Conservation (phyloP, 2,113 vertebrate genomes). For the Corydoras maculifer region DNA sequence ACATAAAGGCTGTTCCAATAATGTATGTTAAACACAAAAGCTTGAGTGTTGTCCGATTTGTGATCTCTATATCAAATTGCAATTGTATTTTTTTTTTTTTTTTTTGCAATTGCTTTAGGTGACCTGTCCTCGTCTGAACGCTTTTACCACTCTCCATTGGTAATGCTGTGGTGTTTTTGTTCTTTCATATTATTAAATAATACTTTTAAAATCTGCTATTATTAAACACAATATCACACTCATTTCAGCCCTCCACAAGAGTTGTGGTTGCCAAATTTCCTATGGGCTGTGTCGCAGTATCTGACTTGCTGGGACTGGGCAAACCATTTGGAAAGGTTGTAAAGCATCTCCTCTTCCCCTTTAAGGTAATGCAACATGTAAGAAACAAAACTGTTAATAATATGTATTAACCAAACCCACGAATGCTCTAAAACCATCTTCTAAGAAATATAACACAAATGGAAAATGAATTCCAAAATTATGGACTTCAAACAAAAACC, state of each 20-base stretch:
- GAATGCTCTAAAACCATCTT: too few relatives aligned
- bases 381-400: not conserved
- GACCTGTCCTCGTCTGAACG: slow-evolving; percentile 22
- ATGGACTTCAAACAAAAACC: too few relatives aligned
- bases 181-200: too few relatives aligned
- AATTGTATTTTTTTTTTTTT: not conserved
- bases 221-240: too few relatives aligned
- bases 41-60: too few relatives aligned
- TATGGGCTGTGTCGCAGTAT: slow-evolving; percentile 30
- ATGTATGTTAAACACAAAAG: too few relatives aligned
- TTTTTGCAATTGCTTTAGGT: slow-evolving; percentile 6
- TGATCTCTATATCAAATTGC: too few relatives aligned
- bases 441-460: not conserved
- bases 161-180: slow-evolving; percentile 2
- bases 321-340: slow-evolving; percentile 40
- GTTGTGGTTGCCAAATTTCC: slow-evolving; percentile 47
- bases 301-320: slow-evolving; percentile 35
- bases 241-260: slow-evolving; percentile 25
- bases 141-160: slow-evolving; percentile 24
- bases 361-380: slow-evolving; percentile 27
- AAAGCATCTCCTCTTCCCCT: slow-evolving; percentile 41
- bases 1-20: too few relatives aligned
- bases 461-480: too few relatives aligned
- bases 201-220: too few relatives aligned
- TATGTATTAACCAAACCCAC: too few relatives aligned